Conservation (phyloP, 2,113 vertebrate genomes). For the Phalacrocorax aristotelis region DNA sequence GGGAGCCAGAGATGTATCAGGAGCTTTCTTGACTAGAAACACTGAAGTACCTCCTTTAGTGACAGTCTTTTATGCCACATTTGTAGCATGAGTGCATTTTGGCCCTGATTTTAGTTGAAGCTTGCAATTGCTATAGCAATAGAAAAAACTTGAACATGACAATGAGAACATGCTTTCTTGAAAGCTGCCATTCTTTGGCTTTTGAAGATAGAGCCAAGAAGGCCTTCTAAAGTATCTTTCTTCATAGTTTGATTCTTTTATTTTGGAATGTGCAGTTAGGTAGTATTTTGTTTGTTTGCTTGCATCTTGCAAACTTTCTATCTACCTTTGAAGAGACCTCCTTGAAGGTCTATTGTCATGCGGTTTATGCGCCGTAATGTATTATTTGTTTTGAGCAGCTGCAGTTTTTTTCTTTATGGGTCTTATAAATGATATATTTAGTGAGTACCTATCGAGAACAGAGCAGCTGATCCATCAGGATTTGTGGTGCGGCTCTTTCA, state of each 20-base stretch:
- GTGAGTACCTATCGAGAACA: neutral
- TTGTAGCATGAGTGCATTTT: fast-evolving
- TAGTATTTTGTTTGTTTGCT: neutral
- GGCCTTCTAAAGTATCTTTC: neutral
- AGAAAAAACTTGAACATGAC: neutral
- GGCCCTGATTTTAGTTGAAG: neutral
- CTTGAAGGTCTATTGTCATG: fast-evolving
- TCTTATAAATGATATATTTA: neutral
- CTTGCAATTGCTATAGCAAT: neutral
- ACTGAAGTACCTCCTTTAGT: neutral
- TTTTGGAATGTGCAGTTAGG: neutral
- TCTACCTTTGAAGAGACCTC: neutral
- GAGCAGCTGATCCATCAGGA: neutral
- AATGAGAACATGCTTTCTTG: neutral
- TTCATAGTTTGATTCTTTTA: neutral
- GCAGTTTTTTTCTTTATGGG: neutral
- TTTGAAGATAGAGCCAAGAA: neutral
- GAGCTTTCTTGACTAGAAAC: neutral
- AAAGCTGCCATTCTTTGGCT: neutral
- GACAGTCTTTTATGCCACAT: neutral
- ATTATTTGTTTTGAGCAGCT: neutral
- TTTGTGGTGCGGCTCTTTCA: neutral
- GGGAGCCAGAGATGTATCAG: neutral
- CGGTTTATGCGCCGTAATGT: neutral
- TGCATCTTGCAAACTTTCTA: neutral